Base-by-base conservation (phyloP, 2,888 invertebrate genomes). In the Anodontia alba region DNA sequence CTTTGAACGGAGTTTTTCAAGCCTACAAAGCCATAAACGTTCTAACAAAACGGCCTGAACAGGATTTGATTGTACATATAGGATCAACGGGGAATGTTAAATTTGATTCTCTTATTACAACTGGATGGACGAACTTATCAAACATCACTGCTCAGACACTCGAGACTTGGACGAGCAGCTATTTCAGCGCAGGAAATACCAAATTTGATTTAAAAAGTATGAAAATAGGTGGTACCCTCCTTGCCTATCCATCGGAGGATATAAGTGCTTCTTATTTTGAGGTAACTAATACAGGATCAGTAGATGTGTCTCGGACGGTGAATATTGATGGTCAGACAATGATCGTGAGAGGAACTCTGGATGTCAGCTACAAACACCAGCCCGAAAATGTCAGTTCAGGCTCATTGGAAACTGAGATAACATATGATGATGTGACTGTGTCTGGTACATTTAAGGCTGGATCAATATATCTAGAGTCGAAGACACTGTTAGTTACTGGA, bases 401-500 rank as follows among this genome's bases (percentile, higher is more conserved):
- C 26, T 83, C 81, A 10, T 46, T 62, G n/a, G 42, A 57, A 20
- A 80, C 89, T 0, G 49, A 78, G 29, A 57, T 90, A 8, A 72
- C 70, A 0, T 80, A 85, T 33, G 71, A 78, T 12, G 49, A 74
- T 17, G 73, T 89, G 17, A 70, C 68, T n/a, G 79, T 90, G 17
- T 57, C 49, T 38, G 90, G 90, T 17, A 89, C 85, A 7, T 42
- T 90, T 7, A 78, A 84, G 49, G 89, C 88, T 12, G 89, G 89
- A 0, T 88, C 89, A 2, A 31, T 90, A 15, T 67, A 75, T 29
- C 46, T 87, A 5, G 49, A 49, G 46, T 71, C 76, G 3, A 33
- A 71, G 3, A 54, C 46, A 0, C 57, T 89, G 70, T 69, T 29
- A 1, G 79, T 88, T 17, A 74, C 78, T 1, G 89, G 89, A 1